Evolutionary conservation across 2,113 vertebrate species (phyloP).

Genomic region (Microcebus lehilahytsara): DNA sequence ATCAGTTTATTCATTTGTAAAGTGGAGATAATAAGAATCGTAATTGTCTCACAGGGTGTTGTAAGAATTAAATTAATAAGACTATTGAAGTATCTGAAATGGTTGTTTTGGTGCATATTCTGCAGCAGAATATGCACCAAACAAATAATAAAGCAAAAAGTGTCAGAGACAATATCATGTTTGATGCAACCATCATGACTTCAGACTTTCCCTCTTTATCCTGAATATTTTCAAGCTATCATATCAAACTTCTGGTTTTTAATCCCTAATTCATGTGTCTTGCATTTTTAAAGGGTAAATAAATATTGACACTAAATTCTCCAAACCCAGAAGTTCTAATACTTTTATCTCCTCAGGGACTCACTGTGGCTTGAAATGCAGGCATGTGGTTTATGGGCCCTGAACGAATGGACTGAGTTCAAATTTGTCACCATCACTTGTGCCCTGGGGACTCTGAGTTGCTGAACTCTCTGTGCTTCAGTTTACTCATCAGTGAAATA

Average conservation of each 20-base stretch:
- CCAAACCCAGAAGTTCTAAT: not conserved
- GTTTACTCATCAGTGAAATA: not conserved
- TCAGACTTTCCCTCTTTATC: not conserved
- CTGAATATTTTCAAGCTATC: not conserved
- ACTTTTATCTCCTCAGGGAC: not conserved
- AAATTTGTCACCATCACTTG: too few species aligned
- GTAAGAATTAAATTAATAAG: constrained; percentile 14
- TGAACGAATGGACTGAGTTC: not conserved
- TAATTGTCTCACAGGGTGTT: not conserved
- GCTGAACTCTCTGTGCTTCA: not conserved
- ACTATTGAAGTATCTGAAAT: not conserved
- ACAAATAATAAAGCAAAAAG: not conserved
- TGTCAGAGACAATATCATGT: not conserved
- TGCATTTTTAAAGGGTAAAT: not conserved
- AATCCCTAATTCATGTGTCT: not conserved
- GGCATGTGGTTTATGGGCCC: not conserved
- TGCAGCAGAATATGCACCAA: not conserved
- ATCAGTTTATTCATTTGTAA: not conserved
- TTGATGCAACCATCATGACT: not conserved
- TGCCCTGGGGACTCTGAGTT: not conserved
- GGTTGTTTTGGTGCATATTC: not conserved
- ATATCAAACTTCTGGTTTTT: not conserved
- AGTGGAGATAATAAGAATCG: not conserved
- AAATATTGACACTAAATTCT: not conserved
- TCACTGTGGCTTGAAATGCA: not conserved